phyloP scores from a whole-genome alignment of 2,888 invertebrate genomes.

The Zeuzera pyrina region DNA sequence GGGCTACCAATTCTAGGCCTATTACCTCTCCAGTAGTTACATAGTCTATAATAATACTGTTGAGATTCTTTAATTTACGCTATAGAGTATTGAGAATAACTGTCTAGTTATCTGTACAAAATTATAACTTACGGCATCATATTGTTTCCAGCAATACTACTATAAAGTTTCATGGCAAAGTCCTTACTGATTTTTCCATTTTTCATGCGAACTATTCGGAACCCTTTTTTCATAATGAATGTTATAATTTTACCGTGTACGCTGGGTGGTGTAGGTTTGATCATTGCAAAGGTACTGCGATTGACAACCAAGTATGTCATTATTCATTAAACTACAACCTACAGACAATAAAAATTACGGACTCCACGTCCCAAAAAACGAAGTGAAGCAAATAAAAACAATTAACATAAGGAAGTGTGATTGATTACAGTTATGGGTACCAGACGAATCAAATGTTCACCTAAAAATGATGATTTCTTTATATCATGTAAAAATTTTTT shows the following conservation, averaged over 20 bases:
- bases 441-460: no score
- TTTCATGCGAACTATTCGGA: conserved; percentile 79
- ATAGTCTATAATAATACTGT: conserved; percentile 75
- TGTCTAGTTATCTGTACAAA: not conserved
- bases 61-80: not conserved
- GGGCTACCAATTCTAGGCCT: conserved; percentile 81
- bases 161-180: conserved; percentile 77
- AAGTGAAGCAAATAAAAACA: no score
- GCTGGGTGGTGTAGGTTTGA: conserved; percentile 82
- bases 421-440: no score
- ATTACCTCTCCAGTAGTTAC: conserved; percentile 81
- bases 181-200: conserved; percentile 81
- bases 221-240: conserved; percentile 75
- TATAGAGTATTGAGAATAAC: not conserved
- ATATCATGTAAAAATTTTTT: no score
- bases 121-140: conserved; percentile 72
- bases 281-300: conserved; percentile 81
- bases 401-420: no score
- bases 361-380: no score
- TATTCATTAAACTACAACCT: no score
- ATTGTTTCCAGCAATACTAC: conserved; percentile 66
- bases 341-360: no score
- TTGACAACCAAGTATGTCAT: conserved; percentile 18
- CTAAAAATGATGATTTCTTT: no score
- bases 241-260: conserved; percentile 84